Base-by-base conservation (phyloP, 2,888 invertebrate species). In the Drosophila eohydei region DNA sequence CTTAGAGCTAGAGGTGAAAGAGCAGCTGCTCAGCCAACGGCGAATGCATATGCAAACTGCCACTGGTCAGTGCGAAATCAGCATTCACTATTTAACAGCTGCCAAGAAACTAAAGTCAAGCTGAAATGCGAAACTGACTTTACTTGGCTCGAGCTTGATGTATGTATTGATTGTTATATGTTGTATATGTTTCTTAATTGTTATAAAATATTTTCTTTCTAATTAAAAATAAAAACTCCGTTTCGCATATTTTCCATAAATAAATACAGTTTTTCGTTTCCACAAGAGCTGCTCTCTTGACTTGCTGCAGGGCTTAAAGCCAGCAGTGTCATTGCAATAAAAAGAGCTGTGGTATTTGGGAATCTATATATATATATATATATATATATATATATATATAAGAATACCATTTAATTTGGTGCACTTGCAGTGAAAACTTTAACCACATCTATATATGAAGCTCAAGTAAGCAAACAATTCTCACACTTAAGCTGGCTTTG, bases 31-130 rank as follows among this genome's bases (percentile, higher is more conserved):
- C 55, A 40, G 41, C 70, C 68, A 67, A 32, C 46, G 54, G 48
- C 36, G 30, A 54, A 48, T 46, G 16, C 9, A 30, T 54, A 80
- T 66, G 64, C 58, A 14, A 73, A 76, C 54, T 50, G 61, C 40
- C 58, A 40, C 36, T 63, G 60, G 75, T 71, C 78, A 78, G 80
- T 76, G 4, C 80, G 75, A 74, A 67, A 55, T 70, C 51, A 75
- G 55, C 67, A 51, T 61, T 77, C 60, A 68, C 74, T 81, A 81
- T 81, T 80, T 80, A 79, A 81, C 82, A 81, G 68, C 73, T 76
- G 73, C 14, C 14, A 46, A 36, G 14, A 14, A 40, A 7, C 21
- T 14, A 4, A 5, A 43, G 16, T 12, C 32, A 2, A 32, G 3
- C 11, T 11, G 52, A 40, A 54, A 16, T 30, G 9, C 2, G n/a